Conservation (phyloP, 2,797 vertebrate genomes). For the Natrix natrix region DNA sequence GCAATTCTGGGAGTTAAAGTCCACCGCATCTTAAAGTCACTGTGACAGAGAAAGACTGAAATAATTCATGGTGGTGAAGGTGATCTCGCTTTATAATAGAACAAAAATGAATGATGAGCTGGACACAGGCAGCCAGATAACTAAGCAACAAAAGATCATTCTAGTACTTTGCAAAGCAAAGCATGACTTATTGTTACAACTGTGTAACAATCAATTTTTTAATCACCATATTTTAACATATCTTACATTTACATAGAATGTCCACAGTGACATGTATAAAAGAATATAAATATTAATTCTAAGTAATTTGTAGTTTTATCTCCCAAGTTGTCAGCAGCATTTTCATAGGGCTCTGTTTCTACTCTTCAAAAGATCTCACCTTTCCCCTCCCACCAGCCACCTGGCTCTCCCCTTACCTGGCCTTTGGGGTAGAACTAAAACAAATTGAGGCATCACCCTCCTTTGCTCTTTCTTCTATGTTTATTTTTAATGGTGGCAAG, state of each 20-base stretch:
- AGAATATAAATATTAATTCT: neutral
- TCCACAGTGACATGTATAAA: neutral
- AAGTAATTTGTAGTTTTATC: neutral
- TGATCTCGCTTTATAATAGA: slow-evolving; percentile 15
- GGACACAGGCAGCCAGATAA: neutral
- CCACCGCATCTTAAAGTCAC: neutral
- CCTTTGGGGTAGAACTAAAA: neutral
- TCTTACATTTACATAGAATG: neutral
- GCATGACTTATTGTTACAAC: neutral
- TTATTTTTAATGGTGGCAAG: neutral
- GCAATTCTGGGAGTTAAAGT: neutral
- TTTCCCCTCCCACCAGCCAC: neutral
- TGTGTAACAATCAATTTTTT: neutral
- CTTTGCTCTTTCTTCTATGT: neutral
- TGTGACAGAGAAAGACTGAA: neutral
- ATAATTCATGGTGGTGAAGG: neutral
- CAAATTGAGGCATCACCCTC: neutral
- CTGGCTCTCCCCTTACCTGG: neutral
- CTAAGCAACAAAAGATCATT: slow-evolving; percentile 24
- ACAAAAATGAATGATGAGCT: slow-evolving; percentile 3
- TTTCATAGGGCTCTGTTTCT: neutral
- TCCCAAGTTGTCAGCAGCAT: neutral
- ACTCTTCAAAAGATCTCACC: neutral
- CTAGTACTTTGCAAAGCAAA: slow-evolving; percentile 17
- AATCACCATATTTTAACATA: neutral